Evolutionary conservation across 2,888 invertebrate genomes (phyloP), one percentile per base, ranked within the genome.

Genomic region (Amphipyra berbera): DNA sequence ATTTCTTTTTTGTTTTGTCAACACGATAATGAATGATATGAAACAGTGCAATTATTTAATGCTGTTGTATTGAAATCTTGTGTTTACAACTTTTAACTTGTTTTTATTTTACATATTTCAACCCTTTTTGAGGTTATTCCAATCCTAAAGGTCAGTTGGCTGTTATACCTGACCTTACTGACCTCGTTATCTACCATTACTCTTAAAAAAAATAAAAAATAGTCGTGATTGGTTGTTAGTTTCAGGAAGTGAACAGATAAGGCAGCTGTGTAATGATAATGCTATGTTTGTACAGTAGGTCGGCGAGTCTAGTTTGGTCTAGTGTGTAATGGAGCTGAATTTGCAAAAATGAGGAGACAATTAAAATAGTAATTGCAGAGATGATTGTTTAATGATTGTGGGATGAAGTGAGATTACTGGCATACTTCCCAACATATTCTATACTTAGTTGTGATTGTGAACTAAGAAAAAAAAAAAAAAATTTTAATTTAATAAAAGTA

Each of bases 161-260:
- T 6, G 48, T 53, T 68, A 50, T 15, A 67, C n/a, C n/a, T 21
- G n/a, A 65, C 33, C 50, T 33, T n/a, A 61, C 8, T 27, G 63
- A 54, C 37, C 44, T 45, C 35, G 8, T 49, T 62, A 76, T 53
- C 52, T 49, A 10, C 14, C 10, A 15, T 37, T 2, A 58, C 46
- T 27, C 8, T 21, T 41, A n/a, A n/a, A n/a, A n/a, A n/a, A n/a
- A n/a, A n/a, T n/a, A n/a, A n/a, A n/a, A n/a, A n/a, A n/a, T 55
- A 41, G 33, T 30, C 14, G 27, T 52, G 27, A 61, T 55, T 52
- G 38, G 27, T 30, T 13, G 27, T 52, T n/a, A 0, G 37, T 37
- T 38, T 61, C 21, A 61, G 71, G 54, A 68, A 68, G 46, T 68
- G 7, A 27, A 3, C 40, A 50, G 61, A 68, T 72, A 66, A 73